Evolutionary conservation across 2,797 vertebrate species (phyloP), one percentile per base, ranked within the genome.

Genomic region (Toxotes lorentzi): DNA sequence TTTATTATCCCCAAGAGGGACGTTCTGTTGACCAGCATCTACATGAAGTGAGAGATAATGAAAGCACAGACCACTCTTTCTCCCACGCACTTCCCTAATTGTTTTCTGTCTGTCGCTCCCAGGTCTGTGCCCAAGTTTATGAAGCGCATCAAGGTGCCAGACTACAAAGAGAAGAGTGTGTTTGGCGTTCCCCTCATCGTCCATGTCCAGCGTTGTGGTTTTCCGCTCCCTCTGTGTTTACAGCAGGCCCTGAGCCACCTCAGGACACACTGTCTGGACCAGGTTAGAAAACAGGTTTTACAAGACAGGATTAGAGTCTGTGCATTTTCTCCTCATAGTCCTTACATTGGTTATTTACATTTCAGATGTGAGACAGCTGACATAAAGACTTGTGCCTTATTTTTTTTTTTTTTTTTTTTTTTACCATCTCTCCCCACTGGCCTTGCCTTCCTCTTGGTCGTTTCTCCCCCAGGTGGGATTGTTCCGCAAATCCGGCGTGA

Each of bases 61-160:
- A 85, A 73, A 76, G 54, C 83, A 41, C 19, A 47, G 54, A 51
- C 53, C 7, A 9, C 59, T 81, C 66, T 75, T 81, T 82, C 79
- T 86, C 67, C 32, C 68, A 72, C 62, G 81, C 79, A 84, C 85
- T 76, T 80, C 73, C 64, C 40, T 88, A 76, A 86, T 88, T 77
- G 76, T 86, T 70, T 73, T 87, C 77, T 77, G 58, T 86, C 65
- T 80, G 41, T 85, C n/a, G 57, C 86, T 82, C 48, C 66, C 88
- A 99, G 98, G 98, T 97, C 97, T 65, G 98, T 99, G 83, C 98
- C 98, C 53, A 99, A 99, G 93, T 99, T 99, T 94, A 99, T 99
- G 97, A 99, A 98, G 94, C 96, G 98, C 85, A 97, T 97, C 95
- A 99, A 98, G 93, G 97, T 98, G 78, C 98, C 98, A 5, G 98